These are phyloP conservation scores for Aptenodytes forsteri DNA, from an alignment of 2,113 vertebrate species.

Conservation along the genomic window DNA sequence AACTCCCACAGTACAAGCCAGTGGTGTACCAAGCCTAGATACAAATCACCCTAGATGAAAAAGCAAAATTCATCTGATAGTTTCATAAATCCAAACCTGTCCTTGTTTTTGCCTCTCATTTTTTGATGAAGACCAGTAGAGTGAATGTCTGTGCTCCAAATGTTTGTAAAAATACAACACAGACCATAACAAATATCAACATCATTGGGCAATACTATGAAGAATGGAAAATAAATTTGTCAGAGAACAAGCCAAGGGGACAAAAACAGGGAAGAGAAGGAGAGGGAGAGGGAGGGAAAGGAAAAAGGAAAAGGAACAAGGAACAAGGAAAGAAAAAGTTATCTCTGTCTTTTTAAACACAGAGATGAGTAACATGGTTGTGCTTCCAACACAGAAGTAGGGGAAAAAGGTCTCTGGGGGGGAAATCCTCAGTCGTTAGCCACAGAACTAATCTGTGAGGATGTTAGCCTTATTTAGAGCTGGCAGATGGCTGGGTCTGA, in stretches of 20 bases:
- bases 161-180: background rate
- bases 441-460: background rate
- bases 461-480: background rate
- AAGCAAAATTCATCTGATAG: background rate
- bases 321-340: background rate
- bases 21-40: background rate
- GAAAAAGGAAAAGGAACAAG: background rate
- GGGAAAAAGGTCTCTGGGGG: background rate
- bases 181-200: background rate
- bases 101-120: background rate
- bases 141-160: background rate
- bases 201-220: background rate
- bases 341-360: background rate
- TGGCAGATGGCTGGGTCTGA: background rate
- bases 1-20: background rate
- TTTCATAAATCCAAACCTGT: background rate
- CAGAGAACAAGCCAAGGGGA: background rate
- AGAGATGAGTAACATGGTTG: background rate
- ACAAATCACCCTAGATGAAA: background rate
- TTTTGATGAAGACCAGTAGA: background rate
- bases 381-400: background rate
- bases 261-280: background rate
- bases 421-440: background rate
- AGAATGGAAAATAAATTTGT: slow-evolving; percentile 37
- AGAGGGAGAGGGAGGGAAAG: background rate